These are phyloP conservation scores for Crocodylus rhombifer DNA, from an alignment of 2,797 vertebrate genomes.

Conservation along the genomic window DNA sequence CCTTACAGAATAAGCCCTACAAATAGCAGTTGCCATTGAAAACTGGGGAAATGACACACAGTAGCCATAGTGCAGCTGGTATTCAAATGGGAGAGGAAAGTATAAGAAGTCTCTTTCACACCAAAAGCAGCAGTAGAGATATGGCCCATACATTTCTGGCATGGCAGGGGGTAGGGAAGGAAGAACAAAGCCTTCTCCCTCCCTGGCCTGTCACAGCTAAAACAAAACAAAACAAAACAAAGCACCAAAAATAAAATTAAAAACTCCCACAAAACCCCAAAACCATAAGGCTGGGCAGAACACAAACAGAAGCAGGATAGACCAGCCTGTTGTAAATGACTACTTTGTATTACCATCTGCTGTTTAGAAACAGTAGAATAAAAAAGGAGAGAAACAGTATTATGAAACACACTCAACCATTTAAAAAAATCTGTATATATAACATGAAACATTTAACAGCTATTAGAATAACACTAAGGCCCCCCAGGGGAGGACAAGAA, in stretches of 20 bases:
- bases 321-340: slow-evolving; percentile 18
- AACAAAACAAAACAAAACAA: neutral
- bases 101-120: too few species aligned
- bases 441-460: slow-evolving; percentile 21
- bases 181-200: neutral
- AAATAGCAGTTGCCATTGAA: fast-evolving
- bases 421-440: neutral
- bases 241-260: neutral
- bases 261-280: neutral
- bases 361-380: slow-evolving; percentile 47
- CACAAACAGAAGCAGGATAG: slow-evolving; percentile 24
- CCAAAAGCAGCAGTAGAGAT: too few species aligned
- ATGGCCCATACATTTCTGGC: too few species aligned
- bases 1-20: neutral
- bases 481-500: too few species aligned
- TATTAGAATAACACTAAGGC: neutral
- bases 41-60: neutral
- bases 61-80: neutral
- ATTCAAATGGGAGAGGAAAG: neutral
- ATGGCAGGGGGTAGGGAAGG: neutral
- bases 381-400: neutral
- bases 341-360: slow-evolving; percentile 54
- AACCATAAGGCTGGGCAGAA: neutral
- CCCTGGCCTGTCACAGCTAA: neutral
- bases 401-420: too few species aligned